Conservation (phyloP, 2,888 invertebrate genomes). For the Dascillus cervinus region DNA sequence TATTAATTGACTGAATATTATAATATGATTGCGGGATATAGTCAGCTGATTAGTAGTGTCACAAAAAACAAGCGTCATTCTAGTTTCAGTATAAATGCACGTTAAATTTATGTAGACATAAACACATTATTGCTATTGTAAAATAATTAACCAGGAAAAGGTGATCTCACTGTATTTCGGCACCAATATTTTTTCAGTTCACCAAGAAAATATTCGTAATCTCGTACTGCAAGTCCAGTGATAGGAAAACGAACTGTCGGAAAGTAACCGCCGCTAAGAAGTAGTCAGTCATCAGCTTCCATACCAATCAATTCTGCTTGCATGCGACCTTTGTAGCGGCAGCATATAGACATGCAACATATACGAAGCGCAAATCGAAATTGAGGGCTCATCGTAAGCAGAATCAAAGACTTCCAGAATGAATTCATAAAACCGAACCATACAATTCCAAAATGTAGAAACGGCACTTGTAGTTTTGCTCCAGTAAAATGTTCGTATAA, state of each 20-base stretch:
- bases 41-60: no score
- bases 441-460: slow-evolving; percentile 85
- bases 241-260: slow-evolving; percentile 30
- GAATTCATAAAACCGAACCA: slow-evolving; percentile 95
- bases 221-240: slow-evolving; percentile 36
- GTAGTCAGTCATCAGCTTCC: slow-evolving; percentile 74
- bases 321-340: slow-evolving; percentile 74
- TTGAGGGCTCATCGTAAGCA: slow-evolving; percentile 84
- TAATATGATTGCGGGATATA: no score
- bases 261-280: slow-evolving; percentile 27
- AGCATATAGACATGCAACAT: slow-evolving; percentile 82
- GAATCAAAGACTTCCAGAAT: slow-evolving; percentile 90
- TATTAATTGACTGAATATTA: no score
- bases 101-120: no score
- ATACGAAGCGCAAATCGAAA: slow-evolving; percentile 84
- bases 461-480: slow-evolving; percentile 61
- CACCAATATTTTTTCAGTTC: slow-evolving; percentile 27
- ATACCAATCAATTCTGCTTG: slow-evolving; percentile 80
- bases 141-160: slow-evolving; percentile 1
- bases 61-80: no score
- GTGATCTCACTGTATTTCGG: slow-evolving; percentile 6
- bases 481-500: slow-evolving; percentile 67
- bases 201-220: slow-evolving; percentile 36
- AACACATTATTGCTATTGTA: no score
- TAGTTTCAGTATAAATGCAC: no score